These are phyloP conservation scores for Protosalanx chinensis DNA, from an alignment of 2,797 vertebrate genomes.

Conservation along the genomic window DNA sequence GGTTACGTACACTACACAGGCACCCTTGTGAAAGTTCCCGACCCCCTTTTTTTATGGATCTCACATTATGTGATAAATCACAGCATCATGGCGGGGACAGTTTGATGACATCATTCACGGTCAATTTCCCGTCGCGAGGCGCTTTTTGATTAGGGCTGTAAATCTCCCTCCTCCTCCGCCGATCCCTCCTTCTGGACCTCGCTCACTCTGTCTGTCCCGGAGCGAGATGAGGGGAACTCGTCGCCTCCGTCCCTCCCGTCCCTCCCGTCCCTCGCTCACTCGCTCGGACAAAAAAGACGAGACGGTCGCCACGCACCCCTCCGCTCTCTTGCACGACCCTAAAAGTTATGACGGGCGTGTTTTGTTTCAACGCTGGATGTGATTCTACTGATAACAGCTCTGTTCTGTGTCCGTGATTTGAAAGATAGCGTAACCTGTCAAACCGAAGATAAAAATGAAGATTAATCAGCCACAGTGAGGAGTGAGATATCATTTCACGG, in stretches of 20 bases:
- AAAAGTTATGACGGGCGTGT: background rate
- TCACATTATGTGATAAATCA: conserved; percentile 68
- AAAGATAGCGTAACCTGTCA: conserved; percentile 21
- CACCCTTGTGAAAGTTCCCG: conserved; percentile 47
- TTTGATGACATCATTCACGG: conserved; percentile 75
- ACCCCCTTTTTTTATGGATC: conserved; percentile 55
- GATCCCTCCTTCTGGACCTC: conserved; percentile 40
- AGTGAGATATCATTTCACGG: conserved; percentile 45
- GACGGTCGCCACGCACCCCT: background rate
- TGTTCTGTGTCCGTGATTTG: conserved; percentile 23
- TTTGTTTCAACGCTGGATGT: conserved; percentile 14
- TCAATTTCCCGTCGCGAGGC: conserved; percentile 73
- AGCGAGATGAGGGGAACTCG: background rate
- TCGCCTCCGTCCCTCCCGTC: background rate
- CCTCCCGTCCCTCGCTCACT: background rate
- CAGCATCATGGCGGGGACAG: conserved; percentile 62
- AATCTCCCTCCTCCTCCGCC: conserved; percentile 61
- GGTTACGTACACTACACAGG: conserved; percentile 41
- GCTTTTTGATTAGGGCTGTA: conserved; percentile 77
- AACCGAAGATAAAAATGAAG: conserved; percentile 5
- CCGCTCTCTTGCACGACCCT: no score
- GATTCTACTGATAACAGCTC: conserved; percentile 20
- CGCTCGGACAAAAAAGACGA: conserved; percentile 1
- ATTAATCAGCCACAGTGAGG: background rate
- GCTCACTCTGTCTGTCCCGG: background rate